Base-by-base conservation (phyloP, 1,140 invertebrate species). In the Latrodectus geometricus region DNA sequence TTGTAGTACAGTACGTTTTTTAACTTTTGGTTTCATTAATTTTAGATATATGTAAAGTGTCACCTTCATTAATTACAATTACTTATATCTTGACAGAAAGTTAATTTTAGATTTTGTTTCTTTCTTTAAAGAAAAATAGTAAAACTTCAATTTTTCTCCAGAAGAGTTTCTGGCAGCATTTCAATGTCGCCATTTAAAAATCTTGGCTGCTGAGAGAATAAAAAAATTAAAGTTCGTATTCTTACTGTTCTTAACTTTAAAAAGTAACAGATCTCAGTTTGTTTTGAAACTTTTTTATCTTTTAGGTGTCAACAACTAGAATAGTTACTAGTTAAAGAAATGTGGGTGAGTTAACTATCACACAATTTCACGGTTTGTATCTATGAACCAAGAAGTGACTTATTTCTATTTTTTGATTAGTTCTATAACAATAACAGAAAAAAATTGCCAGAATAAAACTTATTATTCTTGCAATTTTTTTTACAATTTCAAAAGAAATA, bases 31-130 rank as follows among this genome's bases (percentile, higher is more conserved):
- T 65, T n/a, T n/a, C 12, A 4, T 4, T 65, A 15, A 65, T 65
- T n/a, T 15, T n/a, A 65, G 7, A 65, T 15, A 61, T 11, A 15
- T 14, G 12, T 3, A 4, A 76, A 76, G 61, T 20, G 74, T 56
- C 54, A 76, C 52, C 7, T 17, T 61, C 49, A 76, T 61, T 56
- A 76, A 76, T 76, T 9, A 14, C 14, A n/a, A 48, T 4, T 61
- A 17, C 74, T 76, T 61, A 56, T 35, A 65, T 50, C 50, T 15
- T 21, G 21, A 76, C 50, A 23, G 48, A 49, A 17, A 79, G 76
- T 50, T 79, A 79, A 79, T 79, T 79, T 79, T 79, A 52, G 76
- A 79, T 66, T 35, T 17, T 35, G 56, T 79, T 66, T 79, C 68
- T 17, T 79, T 79, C 65, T 79, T 69, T 68, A 68, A 17, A 23